Base-by-base conservation (phyloP, 1,140 invertebrate genomes). In the Neotoxoptera formosana region DNA sequence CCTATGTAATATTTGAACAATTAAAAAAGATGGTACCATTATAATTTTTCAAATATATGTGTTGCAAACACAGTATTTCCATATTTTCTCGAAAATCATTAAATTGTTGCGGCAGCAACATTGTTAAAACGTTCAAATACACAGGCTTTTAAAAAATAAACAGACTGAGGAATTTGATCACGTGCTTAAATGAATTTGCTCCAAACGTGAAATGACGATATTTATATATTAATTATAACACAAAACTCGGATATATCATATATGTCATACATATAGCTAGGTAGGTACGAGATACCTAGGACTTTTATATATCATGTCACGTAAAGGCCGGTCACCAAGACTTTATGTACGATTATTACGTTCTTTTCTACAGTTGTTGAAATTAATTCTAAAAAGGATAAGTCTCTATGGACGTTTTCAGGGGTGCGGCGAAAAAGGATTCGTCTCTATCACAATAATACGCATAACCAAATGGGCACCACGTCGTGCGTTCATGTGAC, bases 351-450 rank as follows among this genome's bases (percentile, higher is more conserved):
- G n/a, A n/a, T n/a, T 47, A 91, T 83, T 53, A 14, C 67, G 23
- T 91, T 67, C 11, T 23, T 76, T 51, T 48, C 51, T 53, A 20
- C 7, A 45, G 41, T 23, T 41, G 45, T 51, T 67, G 8, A 47
- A 67, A 91, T 47, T 91, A 91, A 91, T 91, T 48, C 90, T 81
- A 25, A 83, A 25, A 83, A 91, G 45, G 90, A 91, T 91, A 91
- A 83, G 47, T 91, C 90, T 76, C 90, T 7, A 9, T n/a, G 90
- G 90, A 91, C 76, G 53, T 56, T 53, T 89, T 9, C 20, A 23
- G 14, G 9, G 23, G 30, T 25, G n/a, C 17, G 25, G 86, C 1
- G 60, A 67, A 91, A 91, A 91, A 91, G 56, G 90, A 60, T 91
- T 91, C 25, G 60, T 76, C 60, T n/a, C 9, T 23, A 41, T 30